Conservation (phyloP, 2,113 vertebrate genomes). For the Ptilonorhynchus violaceus region DNA sequence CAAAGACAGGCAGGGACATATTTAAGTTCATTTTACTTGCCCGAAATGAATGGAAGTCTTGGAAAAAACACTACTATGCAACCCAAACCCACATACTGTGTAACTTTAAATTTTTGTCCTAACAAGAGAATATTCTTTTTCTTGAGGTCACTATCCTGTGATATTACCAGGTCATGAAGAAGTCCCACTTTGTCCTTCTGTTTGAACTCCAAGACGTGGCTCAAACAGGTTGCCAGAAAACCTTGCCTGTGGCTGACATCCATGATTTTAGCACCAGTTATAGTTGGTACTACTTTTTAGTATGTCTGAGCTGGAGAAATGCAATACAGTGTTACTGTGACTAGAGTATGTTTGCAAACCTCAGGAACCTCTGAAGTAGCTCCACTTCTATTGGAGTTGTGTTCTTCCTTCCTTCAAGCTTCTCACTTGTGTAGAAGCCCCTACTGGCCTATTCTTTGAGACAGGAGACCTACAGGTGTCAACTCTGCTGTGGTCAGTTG, state of each 20-base stretch:
- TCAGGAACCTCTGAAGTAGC: not conserved
- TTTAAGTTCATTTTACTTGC: not conserved
- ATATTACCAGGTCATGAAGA: not conserved
- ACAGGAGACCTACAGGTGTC: not conserved
- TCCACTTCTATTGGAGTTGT: not conserved
- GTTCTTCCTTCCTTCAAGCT: not conserved
- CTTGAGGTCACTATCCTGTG: not conserved
- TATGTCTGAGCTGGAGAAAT: not conserved
- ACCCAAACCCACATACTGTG: not conserved
- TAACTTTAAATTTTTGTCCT: not conserved
- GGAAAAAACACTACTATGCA: not conserved
- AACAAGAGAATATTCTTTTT: not conserved
- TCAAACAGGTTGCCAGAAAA: not conserved
- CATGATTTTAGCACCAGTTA: not conserved
- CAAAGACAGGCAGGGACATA: not conserved
- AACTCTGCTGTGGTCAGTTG: not conserved
- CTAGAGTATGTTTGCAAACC: not conserved
- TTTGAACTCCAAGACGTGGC: not conserved
- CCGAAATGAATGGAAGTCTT: not conserved
- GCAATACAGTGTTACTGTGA: rapidly evolving
- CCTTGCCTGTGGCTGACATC: not conserved
- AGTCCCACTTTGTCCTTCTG: not conserved
- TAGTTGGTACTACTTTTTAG: not conserved
- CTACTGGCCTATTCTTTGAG: not conserved
- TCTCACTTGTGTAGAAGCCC: not conserved